Percentiles rank a stretch among this genome's conserved stretches.
Evolutionary conservation across 1,140 invertebrate genomes (phyloP).

Genomic region (Zophobas atratus): DNA sequence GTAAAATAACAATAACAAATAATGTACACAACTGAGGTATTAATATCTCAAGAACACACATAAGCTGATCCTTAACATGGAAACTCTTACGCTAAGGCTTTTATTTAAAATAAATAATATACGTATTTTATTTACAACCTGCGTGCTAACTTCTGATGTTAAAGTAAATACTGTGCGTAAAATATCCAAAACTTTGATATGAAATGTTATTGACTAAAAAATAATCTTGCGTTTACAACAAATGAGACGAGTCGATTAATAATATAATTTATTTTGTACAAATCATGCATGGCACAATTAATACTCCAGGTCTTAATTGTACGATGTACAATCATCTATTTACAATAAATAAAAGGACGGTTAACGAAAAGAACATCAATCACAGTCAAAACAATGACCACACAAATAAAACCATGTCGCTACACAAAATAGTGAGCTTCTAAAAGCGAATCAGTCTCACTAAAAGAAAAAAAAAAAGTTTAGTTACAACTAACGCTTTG

Average conservation of each 20-base stretch:
- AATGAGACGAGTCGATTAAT: conserved; percentile 12
- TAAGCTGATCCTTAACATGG: conserved; percentile 14
- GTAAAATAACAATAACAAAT: conserved; percentile 43
- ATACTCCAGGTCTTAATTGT: conserved; percentile 37
- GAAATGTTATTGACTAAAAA: conserved; percentile 21
- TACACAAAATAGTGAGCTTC: conserved; percentile 17
- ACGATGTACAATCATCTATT: conserved; percentile 22
- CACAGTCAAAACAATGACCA: conserved; percentile 33
- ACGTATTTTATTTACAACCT: conserved; percentile 28
- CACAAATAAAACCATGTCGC: conserved; percentile 25
- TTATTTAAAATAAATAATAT: conserved; percentile 20
- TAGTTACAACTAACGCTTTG: conserved; percentile 45
- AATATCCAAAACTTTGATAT: conserved; percentile 11
- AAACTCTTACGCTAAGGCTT: conserved; percentile 17
- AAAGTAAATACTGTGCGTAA: conserved; percentile 36
- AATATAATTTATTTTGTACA: conserved; percentile 36
- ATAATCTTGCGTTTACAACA: conserved; percentile 44
- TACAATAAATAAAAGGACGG: conserved; percentile 42
- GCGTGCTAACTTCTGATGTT: conserved; percentile 16
- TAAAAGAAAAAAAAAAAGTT: conserved; percentile 45
- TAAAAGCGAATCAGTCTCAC: conserved; percentile 51
- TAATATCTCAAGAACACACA: conserved; percentile 34
- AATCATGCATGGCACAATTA: conserved; percentile 45
- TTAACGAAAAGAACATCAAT: conserved; percentile 21
- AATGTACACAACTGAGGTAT: conserved; percentile 31